Evolutionary conservation across 2,888 invertebrate genomes (phyloP), one percentile per base, ranked within the genome.

Genomic region (Drosophila fulvimacula): DNA sequence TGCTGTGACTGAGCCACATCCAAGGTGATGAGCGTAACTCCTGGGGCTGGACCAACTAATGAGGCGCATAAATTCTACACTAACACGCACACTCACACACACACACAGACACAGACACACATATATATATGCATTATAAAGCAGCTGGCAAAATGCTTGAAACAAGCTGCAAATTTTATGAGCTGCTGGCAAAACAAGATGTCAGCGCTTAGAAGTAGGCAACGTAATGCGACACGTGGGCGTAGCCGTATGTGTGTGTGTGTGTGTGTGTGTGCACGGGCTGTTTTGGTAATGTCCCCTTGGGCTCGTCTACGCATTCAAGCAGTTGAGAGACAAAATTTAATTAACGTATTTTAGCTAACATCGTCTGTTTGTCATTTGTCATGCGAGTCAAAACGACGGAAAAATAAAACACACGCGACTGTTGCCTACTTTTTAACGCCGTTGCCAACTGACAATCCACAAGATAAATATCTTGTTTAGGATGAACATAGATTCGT

Each of bases 1-100:
- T 82, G 89, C 77, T 75, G 69, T 70, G 67, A 51, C 42, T 53
- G 49, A 49, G 55, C 48, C 46, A 41, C 55, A 77, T 53, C 57
- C 49, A 61, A 73, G 65, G 56, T 77, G 78, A 70, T 65, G 75
- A 64, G 49, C 51, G 63, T 61, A 56, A 73, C 77, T 61, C 55
- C 69, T 55, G 51, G 49, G 62, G 63, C 69, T 65, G 73, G 72
- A 81, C 81, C 85, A 86, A 90, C 85, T 89, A 89, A 89, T 89
- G 89, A 89, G 89, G 90, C 87, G 88, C 88, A 89, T 89, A 90
- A 90, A 90, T 90, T 89, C 77, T 73, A 79, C 70, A 82, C 58
- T 64, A 62, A 24, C 52, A 52, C 52, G 6, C 36, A 5, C 36
- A 5, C 63, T 41, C 65, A 63, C 41, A 68, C 39, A 52, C 51